Conservation (phyloP, 2,113 vertebrate genomes). For the Pangasianodon hypophthalmus region DNA sequence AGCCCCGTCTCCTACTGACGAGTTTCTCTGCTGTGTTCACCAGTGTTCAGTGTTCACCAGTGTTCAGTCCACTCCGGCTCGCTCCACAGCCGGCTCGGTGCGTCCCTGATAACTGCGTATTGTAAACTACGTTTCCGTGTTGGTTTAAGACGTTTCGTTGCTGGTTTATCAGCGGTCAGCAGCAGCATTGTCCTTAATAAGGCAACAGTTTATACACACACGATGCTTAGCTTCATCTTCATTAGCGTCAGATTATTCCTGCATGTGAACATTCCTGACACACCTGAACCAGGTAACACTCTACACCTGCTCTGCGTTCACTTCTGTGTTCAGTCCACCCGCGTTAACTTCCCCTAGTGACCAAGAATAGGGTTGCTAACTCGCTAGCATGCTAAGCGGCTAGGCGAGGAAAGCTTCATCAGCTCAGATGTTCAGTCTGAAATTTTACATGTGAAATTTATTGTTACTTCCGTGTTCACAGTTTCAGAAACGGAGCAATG, state of each 20-base stretch:
- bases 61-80: neutral
- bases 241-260: neutral
- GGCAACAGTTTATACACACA: neutral
- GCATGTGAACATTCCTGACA: neutral
- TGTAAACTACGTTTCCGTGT: neutral
- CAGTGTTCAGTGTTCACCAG: no score
- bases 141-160: neutral
- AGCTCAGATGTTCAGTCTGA: neutral
- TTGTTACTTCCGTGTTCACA: neutral
- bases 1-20: slow-evolving; percentile 15
- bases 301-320: neutral
- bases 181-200: neutral
- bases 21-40: no score
- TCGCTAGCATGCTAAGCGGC: neutral
- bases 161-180: neutral
- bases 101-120: neutral
- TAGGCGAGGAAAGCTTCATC: neutral
- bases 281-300: neutral
- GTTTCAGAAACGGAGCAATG: neutral
- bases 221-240: neutral
- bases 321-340: neutral
- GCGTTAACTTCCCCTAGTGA: no score
- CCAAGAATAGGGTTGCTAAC: neutral
- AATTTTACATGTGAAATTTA: neutral
- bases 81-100: neutral